Base-by-base conservation (phyloP, 2,113 vertebrate genomes). In the Ploceus nigricollis region DNA sequence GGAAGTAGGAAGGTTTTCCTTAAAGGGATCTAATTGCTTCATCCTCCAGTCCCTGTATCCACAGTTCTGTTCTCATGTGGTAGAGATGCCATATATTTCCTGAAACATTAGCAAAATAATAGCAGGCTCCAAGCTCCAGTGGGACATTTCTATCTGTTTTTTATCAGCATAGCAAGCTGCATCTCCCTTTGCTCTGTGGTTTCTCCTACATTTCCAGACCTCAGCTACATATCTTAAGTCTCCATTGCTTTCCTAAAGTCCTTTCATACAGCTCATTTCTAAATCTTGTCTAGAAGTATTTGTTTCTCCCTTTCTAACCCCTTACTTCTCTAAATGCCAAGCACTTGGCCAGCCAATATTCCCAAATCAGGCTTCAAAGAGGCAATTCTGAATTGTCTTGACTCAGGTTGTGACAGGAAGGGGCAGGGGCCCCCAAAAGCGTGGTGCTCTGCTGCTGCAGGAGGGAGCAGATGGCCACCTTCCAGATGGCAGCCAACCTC, bases 401-500 rank as follows among this genome's bases (percentile, higher is more conserved):
- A 95, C 91, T 95, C 45, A 25, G 72, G 82, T n/a, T n/a, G 61
- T 57, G 90, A 94, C 71, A 45, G 76, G 90, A 71, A 91, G 48
- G 63, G 19, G 40, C 70, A 71, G 40, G 30, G 78, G 76, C 75
- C 90, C 56, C 48, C 82, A 75, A 68, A 79, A 25, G 27, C 50
- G 5, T 13, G 16, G 21, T 23, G 50, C 81, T 11, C 6, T 42
- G 72, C 76, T 84, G 56, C 87, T 64, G 65, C 28, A 54, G 53
- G 61, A 89, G 53, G 73, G 81, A 94, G 90, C 96, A 95, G 92
- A 94, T 84, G 95, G 90, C 23, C 53, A 4, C 14, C 70, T 45
- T 93, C 93, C 92, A 95, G 88, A 95, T 92, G 92, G 90, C 44
- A 0, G 19, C 69, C 87, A 85, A 79, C 81, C 93, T 93, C 22